Conservation (phyloP, 2,113 vertebrate genomes). For the Chionodraco myersi region DNA sequence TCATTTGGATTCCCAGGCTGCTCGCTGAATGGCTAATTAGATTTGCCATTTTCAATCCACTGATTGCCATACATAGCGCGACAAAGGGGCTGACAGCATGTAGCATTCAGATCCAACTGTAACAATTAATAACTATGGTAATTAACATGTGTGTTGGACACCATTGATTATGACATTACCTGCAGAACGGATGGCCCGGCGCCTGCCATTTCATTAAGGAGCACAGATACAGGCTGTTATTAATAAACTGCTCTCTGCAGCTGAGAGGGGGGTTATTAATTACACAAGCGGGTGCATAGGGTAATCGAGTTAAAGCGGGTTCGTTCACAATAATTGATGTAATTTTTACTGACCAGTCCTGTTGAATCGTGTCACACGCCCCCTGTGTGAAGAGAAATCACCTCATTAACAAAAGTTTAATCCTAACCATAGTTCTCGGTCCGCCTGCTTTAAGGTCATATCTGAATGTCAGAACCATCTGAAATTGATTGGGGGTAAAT, state of each 20-base stretch:
- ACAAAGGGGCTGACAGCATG: conserved; percentile 91
- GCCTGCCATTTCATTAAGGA: conserved; percentile 86
- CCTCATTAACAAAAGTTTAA: conserved; percentile 99
- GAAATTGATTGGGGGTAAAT: conserved; percentile 99
- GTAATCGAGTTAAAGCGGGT: conserved; percentile 96
- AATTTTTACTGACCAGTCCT: conserved; percentile 93
- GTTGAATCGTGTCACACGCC: conserved; percentile 86
- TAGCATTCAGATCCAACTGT: conserved; percentile 93
- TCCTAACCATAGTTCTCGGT: conserved; percentile 99
- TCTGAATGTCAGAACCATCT: conserved; percentile 99
- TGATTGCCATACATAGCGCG: conserved; percentile 91
- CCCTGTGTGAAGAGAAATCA: conserved; percentile 94
- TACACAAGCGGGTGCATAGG: conserved; percentile 90
- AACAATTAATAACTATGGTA: conserved; percentile 97
- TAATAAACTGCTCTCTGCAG: conserved; percentile 94
- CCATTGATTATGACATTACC: conserved; percentile 93
- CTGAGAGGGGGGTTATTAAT: conserved; percentile 90
- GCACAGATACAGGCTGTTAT: conserved; percentile 92
- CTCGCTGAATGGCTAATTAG: conserved; percentile 94
- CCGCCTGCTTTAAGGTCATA: conserved; percentile 99
- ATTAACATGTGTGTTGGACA: conserved; percentile 92
- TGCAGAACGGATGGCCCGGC: conserved; percentile 89
- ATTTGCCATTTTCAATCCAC: conserved; percentile 93
- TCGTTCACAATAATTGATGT: conserved; percentile 99
- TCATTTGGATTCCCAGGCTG: conserved; percentile 84